Evolutionary conservation across 2,888 invertebrate genomes (phyloP), one percentile per base, ranked within the genome.

Genomic region (Troides aeacus): DNA sequence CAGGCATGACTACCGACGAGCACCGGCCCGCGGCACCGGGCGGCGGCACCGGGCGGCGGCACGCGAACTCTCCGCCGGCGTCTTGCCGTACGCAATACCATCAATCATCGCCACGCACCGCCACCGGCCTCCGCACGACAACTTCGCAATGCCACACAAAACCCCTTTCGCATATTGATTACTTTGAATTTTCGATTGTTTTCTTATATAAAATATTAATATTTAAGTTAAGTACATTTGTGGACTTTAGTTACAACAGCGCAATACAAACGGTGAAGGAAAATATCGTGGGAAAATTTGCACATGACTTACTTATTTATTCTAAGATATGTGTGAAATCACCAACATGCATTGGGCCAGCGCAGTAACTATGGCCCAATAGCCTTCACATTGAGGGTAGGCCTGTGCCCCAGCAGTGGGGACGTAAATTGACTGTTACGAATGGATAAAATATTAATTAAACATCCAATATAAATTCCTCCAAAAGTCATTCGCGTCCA

Each of bases 31-130:
- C 79, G 79, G 79, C 81, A 79, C 79, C 79, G 78, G 79, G 81
- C 42, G 30, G 57, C 64, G 57, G 24, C 79, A 78, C 78, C 79
- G 78, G 79, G 81, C 42, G 30, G 57, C 64, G 57, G 24, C 79
- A 78, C 78, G 77, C 83, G 82, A 80, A 82, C 83, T 82, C 82
- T 81, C 81, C 79, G 77, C 79, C 77, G 74, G 74, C 77, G 76
- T 69, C 69, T 62, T 69, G 62, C 81, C 81, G 78, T 84, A 88
- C 89, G 88, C 88, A 83, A 86, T 76, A 82, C 79, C 86, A 88
- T 87, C 86, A 85, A 87, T 87, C 87, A 87, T 81, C 80, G 81
- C 77, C 89, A 90, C 88, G 89, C 88, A 86, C 83, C 75, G 69
- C 72, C 68, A 71, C 72, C 76, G 74, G 75, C 77, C 76, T 76